phyloP scores from a whole-genome alignment of 2,888 invertebrate genomes.

The Temnothorax rugatulus region DNA sequence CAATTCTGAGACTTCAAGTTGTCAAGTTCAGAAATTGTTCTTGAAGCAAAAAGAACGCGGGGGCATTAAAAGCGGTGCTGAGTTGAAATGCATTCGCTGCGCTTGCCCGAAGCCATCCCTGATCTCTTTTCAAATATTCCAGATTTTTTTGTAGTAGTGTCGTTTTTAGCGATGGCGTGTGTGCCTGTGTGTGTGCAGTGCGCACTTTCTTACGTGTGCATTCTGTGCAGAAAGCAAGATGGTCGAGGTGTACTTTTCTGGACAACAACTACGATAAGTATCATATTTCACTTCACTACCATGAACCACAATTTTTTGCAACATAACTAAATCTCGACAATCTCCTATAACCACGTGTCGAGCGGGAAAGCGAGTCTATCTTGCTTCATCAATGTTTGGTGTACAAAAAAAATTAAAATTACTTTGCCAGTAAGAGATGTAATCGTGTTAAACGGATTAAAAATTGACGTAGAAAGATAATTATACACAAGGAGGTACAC shows the following conservation, averaged over 20 bases:
- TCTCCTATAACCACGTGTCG: constrained; percentile 39
- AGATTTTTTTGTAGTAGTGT: constrained; percentile 41
- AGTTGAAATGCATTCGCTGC: constrained; percentile 57
- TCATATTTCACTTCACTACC: constrained; percentile 57
- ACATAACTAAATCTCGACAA: constrained; percentile 49
- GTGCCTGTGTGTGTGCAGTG: constrained; percentile 44
- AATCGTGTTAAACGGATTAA: constrained; percentile 6
- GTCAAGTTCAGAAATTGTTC: constrained; percentile 58
- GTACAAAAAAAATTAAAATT: constrained; percentile 35
- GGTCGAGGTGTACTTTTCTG: constrained; percentile 51
- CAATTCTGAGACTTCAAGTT: constrained; percentile 51
- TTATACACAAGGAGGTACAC: background rate
- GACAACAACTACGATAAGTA: constrained; percentile 54
- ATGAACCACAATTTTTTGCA: constrained; percentile 40
- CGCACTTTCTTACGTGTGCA: constrained; percentile 55
- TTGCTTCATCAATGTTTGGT: constrained; percentile 47
- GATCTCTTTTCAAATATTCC: constrained; percentile 56
- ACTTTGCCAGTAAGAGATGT: background rate
- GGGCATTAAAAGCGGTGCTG: constrained; percentile 54
- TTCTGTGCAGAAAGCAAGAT: constrained; percentile 48
- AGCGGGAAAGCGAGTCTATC: constrained; percentile 50
- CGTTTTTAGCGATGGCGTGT: constrained; percentile 48
- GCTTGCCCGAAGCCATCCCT: constrained; percentile 53
- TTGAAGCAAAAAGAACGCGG: constrained; percentile 44
- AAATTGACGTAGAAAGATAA: constrained; percentile 10